Evolutionary conservation across 2,113 vertebrate genomes (phyloP), one percentile per base, ranked within the genome.

Genomic region (Hippocampus abdominalis): DNA sequence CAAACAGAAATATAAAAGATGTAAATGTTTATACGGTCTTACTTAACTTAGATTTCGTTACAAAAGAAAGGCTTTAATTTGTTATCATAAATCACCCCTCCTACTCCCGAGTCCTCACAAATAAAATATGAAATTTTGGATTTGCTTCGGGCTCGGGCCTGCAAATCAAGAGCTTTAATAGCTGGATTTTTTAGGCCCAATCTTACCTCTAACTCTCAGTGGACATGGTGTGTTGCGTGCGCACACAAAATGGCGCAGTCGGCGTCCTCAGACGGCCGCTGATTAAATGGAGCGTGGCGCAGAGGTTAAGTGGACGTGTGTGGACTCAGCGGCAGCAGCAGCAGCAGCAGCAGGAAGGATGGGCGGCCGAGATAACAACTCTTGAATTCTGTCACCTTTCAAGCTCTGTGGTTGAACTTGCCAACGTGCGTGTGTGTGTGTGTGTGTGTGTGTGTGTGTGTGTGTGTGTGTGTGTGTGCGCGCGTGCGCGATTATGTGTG

Each of bases 271-370:
- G 44, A 56, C 60, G 23, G 40, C 16, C 54, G 13, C n/a, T 57
- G 46, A 63, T 64, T 27, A 32, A 16, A 46, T 46, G 36, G 64
- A 49, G 1, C 9, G 56, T 46, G 49, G 64, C 51, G 66, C 40
- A 64, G 63, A 48, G 46, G 27, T 59, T 44, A 75, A 53, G 40
- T 15, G 39, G 40, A 68, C 48, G 42, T 0, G 2, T 66, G 69
- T 63, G 62, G 49, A 74, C 29, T 81, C 66, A 67, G 25, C 69
- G 73, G 59, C 61, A 62, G 18, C 59, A 18, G 0, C 29, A 29
- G 73, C 64, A 75, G 73, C 79, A 63, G 77, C 46, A 54, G 67
- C 80, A 88, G 87, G 83, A 84, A 78, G 73, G 73, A 78, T 74
- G 77, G 68, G 46, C 54, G 67, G 53, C 23, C 57, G 32, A 75